Base-by-base conservation (phyloP, 2,888 invertebrate genomes). In the Chrysomela aeneicollis region DNA sequence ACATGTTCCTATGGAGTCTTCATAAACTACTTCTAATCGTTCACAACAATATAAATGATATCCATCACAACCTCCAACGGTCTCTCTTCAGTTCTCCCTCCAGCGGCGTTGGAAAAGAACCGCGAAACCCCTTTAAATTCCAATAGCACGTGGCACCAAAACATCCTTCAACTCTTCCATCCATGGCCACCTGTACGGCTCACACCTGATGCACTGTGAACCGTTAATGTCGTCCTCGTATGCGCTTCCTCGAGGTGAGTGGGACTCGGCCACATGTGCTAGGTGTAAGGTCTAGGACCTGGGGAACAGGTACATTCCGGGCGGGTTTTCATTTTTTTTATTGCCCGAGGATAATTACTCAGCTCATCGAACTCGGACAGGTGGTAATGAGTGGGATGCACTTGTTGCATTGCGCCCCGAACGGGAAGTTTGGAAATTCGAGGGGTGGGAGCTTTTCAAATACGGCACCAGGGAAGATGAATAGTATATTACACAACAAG, bases 131-230 rank as follows among this genome's bases (percentile, higher is more conserved):
- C 66, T 67, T 69, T 67, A 64, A 66, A 59, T 54, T 22, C 42
- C 6, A 46, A 59, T 46, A 67, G 70, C 68, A 68, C 67, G 65
- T 69, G 74, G 74, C 78, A 74, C 76, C 75, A 76, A 26, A 26
- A 77, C 76, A 47, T 66, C 57, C 50, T 64, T 58, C 35, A 64
- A 53, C 51, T 49, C 57, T 76, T 70, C 75, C 69, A 74, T 72
- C 35, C 26, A 57, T n/a, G n/a, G 76, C 73, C 79, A 79, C 78
- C 78, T 78, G 78, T 77, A 74, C 74, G 76, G 72, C 73, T 26
- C 74, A 74, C 77, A 78, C 77, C 78, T 78, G 78, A 78, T 76
- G 72, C 74, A 71, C 68, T 69, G 67, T 70, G 69, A 70, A 71
- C 78, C 78, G 78, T 77, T 77, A 76, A 70, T 66, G 64, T 57